These are phyloP conservation scores for Baccha elongata DNA, from an alignment of 2,888 invertebrate genomes.

Conservation along the genomic window DNA sequence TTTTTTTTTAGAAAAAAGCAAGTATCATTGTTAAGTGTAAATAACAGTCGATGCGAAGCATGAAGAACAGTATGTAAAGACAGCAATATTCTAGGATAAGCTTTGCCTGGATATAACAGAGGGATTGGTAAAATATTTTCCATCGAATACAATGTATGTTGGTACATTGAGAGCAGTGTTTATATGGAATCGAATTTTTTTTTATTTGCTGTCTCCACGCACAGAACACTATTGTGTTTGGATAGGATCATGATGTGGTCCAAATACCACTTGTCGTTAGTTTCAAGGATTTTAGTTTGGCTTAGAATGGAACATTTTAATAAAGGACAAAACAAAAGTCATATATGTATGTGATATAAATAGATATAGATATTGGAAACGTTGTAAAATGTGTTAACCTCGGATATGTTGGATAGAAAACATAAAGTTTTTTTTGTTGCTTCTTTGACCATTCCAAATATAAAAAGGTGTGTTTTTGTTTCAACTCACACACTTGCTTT, in stretches of 20 bases:
- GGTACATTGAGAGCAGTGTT: constrained; percentile 15
- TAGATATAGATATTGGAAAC: constrained; percentile 8
- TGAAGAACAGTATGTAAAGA: constrained; percentile 5
- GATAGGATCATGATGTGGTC: constrained; percentile 8
- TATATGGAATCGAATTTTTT: constrained; percentile 31
- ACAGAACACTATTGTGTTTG: not conserved
- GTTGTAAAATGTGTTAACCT: constrained; percentile 5
- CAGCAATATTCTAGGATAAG: constrained; percentile 24
- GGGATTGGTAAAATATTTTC: constrained; percentile 33
- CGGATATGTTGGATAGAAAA: not conserved
- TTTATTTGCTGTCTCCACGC: not conserved
- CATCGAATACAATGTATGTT: constrained; percentile 6
- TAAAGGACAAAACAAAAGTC: constrained; percentile 7
- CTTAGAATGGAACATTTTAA: constrained; percentile 13
- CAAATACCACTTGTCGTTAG: constrained; percentile 30
- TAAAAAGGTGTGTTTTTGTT: not conserved
- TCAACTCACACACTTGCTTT: too few relatives aligned
- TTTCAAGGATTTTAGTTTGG: constrained; percentile 26
- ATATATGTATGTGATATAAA: not conserved
- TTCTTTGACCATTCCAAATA: too few relatives aligned
- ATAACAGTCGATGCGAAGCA: constrained; percentile 6
- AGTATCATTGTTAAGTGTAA: constrained; percentile 1
- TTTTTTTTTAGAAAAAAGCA: not conserved
- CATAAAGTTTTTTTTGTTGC: too few relatives aligned
- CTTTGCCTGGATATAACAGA: constrained; percentile 18